Conservation (phyloP, 1,140 invertebrate genomes). For the Papilio polytes region DNA sequence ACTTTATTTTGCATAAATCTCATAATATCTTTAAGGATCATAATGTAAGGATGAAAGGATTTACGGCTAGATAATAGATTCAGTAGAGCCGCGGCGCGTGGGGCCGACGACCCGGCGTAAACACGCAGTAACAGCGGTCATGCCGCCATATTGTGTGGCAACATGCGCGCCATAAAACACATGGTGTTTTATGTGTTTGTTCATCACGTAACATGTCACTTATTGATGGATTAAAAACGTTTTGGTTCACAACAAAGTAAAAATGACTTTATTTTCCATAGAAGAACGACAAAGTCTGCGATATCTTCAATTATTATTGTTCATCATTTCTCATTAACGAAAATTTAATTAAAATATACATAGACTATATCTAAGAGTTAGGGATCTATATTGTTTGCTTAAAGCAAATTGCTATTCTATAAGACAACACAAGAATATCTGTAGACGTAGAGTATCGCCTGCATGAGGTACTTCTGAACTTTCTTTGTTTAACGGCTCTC, state of each 20-base stretch:
- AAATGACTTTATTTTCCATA: background rate
- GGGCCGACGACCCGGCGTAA: background rate
- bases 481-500: conserved; percentile 17
- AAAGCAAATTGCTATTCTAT: background rate
- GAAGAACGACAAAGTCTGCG: no score
- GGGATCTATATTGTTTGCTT: background rate
- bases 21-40: background rate
- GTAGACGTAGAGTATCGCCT: background rate
- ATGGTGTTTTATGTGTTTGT: conserved; percentile 17
- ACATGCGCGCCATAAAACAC: background rate
- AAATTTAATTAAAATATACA: background rate
- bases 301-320: background rate
- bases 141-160: background rate
- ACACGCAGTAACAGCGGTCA: background rate
- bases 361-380: background rate
- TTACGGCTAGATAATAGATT: conserved; percentile 16
- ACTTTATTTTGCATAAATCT: conserved; percentile 6
- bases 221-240: conserved; percentile 4
- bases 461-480: background rate
- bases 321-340: background rate
- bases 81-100: background rate
- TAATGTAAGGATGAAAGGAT: background rate
- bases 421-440: background rate
- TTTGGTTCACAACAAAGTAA: background rate
- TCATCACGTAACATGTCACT: background rate